phyloP scores from a whole-genome alignment of 2,113 vertebrate species.

The Passer domesticus region DNA sequence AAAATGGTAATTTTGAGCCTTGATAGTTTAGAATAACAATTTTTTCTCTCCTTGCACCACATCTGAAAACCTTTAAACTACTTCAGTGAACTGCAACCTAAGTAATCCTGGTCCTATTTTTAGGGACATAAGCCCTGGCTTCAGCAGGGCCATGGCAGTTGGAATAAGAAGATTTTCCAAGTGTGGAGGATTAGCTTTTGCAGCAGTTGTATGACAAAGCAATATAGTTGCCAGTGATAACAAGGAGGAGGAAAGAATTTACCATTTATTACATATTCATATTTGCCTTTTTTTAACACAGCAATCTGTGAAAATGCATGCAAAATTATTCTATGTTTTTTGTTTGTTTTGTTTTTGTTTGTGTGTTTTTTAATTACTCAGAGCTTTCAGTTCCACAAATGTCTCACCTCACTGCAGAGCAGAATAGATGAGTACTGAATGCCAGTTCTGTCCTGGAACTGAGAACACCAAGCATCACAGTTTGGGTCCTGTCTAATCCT shows the following conservation, averaged over 20 bases:
- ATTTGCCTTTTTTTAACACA: neutral
- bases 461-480: slow-evolving; percentile 19
- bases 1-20: slow-evolving; percentile 46
- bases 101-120: slow-evolving; percentile 82
- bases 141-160: slow-evolving; percentile 66
- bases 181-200: slow-evolving; percentile 74
- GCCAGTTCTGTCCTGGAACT: neutral
- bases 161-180: slow-evolving; percentile 80
- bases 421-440: neutral
- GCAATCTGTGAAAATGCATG: neutral
- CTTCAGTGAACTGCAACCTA: slow-evolving; percentile 69
- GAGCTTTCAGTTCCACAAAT: neutral
- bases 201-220: slow-evolving; percentile 76
- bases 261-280: slow-evolving; percentile 51
- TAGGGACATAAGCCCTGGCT: slow-evolving; percentile 75
- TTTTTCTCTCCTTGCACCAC: neutral
- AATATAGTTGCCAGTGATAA: slow-evolving; percentile 66
- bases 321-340: neutral
- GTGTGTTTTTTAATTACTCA: neutral
- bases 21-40: slow-evolving; percentile 41
- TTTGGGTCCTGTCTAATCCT: slow-evolving; percentile 37
- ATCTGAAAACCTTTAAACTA: slow-evolving; percentile 70
- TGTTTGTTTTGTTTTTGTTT: neutral
- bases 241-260: slow-evolving; percentile 26
- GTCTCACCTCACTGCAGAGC: neutral